Evolutionary conservation across 1,140 invertebrate species (phyloP), one percentile per base, ranked within the genome.

Genomic region (Paralvinella palmiformis): DNA sequence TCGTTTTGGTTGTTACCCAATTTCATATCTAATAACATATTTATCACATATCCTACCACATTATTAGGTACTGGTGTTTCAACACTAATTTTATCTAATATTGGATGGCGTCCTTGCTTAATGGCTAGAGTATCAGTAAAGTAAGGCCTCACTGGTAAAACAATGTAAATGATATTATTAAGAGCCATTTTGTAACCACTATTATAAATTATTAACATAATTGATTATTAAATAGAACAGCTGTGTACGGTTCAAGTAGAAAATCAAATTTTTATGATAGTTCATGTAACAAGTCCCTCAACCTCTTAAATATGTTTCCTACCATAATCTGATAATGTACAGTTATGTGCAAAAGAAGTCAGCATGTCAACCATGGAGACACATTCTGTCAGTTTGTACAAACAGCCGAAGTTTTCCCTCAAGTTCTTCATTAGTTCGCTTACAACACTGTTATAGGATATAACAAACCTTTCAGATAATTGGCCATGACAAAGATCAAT

Each of bases 301-400:
- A 50, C 6, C 45, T 22, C 4, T 5, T 50, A 15, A 27, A 5
- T 22, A 56, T 10, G 32, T 20, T 15, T 10, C 70, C 69, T 65
- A 78, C 78, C 72, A 68, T 78, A 69, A 84, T 85, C 24, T 77
- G 83, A 68, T 79, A 81, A 32, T 71, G 80, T 69, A 75, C 86
- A 86, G 52, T 87, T 85, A 76, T 87, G 83, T 32, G 91, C 87
- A 63, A 94, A 83, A 1, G 88, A 87, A 13, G 88, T 74, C 2
- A 94, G 72, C 59, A 94, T 81, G 72, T 96, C 93, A 33, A 94
- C 70, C 69, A 88, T 86, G 17, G 90, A 86, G 50, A 94, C 84
- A 61, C 88, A 84, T 69, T 92, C 90, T 64, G 88, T 89, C 22
- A 95, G 75, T 71, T 87, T 86, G 77, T 93, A 92, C 6, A 95